phyloP scores from a whole-genome alignment of 2,797 vertebrate genomes.

The Cynopterus sphinx region DNA sequence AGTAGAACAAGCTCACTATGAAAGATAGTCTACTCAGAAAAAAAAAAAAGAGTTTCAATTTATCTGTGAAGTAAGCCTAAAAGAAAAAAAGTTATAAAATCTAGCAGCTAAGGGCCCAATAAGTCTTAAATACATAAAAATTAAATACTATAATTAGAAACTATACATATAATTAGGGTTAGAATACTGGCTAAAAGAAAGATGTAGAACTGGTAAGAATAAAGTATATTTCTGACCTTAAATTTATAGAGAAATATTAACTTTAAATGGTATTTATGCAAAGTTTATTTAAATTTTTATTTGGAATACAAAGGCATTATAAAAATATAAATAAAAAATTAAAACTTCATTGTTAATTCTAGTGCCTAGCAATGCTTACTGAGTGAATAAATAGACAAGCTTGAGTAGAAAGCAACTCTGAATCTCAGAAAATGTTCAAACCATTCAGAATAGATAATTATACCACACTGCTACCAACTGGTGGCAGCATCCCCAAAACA shows the following conservation, averaged over 20 bases:
- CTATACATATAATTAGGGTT: not conserved
- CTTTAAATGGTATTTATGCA: not conserved
- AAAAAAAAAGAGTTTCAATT: not conserved
- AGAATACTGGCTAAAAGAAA: not conserved
- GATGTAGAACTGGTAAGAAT: not conserved
- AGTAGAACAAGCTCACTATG: not conserved
- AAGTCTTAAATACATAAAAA: slow-evolving; percentile 18
- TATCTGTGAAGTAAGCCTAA: not conserved
- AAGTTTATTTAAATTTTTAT: not conserved
- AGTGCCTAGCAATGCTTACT: not conserved
- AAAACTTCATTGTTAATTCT: slow-evolving; percentile 6
- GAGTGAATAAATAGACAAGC: not conserved
- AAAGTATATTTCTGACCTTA: not conserved
- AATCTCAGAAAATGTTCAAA: not conserved
- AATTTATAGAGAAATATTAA: not conserved
- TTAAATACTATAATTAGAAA: not conserved
- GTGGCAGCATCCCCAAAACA: not conserved
- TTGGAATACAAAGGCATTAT: slow-evolving; percentile 3
- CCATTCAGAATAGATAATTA: not conserved
- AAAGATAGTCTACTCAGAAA: not conserved
- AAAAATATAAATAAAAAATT: not conserved
- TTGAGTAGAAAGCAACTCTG: not conserved
- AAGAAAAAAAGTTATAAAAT: not conserved
- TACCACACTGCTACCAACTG: not conserved
- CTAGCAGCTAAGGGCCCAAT: not conserved